Base-by-base conservation (phyloP, 2,888 invertebrate genomes). In the Meiosimyza platycephala region DNA sequence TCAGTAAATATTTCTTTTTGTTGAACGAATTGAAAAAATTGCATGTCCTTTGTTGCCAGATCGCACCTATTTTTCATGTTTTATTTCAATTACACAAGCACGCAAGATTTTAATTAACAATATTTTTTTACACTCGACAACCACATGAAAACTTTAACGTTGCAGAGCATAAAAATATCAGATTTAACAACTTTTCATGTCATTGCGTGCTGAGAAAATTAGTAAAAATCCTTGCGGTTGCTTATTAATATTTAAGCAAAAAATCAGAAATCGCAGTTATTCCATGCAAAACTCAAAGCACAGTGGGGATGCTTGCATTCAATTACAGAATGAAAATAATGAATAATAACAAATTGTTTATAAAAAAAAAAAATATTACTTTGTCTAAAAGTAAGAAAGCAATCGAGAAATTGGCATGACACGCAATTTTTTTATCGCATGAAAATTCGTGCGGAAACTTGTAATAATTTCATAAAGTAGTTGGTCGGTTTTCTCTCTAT, bases 371-470 rank as follows among this genome's bases (percentile, higher is more conserved):
- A 40, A 9, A 9, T 7, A 40, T 40, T 40, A 40, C 40, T 40
- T 40, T 40, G 6, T 6, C 40, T 40, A 40, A 40, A 5, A 40
- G 40, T 7, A 40, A 40, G 40, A 40, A 40, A 40, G 9, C 40
- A 40, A 40, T 9, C 40, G 9, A 40, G 40, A 40, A 55, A 40
- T 28, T 52, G 22, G 48, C 66, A 67, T 67, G 66, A 55, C 66
- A 67, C 55, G 66, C 66, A 67, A 65, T 55, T 67, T 67, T 55
- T 47, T 67, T 52, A 52, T 54, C 66, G 55, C 66, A 54, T 54
- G 66, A 67, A 67, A 55, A 40, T 55, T 47, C 64, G 51, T 47
- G 54, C 52, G 48, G 40, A 40, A 40, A 40, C 40, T 40, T 40
- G 40, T 40, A 40, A 40, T 40, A 40, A 40, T 40, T 40, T 40